Evolutionary conservation across 2,888 invertebrate genomes (phyloP), one percentile per base, ranked within the genome.

Genomic region (Brachypalpus laphriformis): DNA sequence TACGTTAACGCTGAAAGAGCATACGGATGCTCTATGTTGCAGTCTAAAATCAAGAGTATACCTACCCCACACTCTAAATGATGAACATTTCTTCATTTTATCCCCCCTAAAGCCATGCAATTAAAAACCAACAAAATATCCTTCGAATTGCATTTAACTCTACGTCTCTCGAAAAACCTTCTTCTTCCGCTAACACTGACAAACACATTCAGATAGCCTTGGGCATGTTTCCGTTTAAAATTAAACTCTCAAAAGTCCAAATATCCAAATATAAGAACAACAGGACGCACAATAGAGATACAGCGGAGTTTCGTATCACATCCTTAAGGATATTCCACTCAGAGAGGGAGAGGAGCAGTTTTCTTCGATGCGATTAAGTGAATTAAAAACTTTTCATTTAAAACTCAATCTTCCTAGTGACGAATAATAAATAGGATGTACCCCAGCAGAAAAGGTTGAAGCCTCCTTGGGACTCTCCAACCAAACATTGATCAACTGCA

Each of bases 371-470:
- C 75, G 61, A 80, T 85, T 85, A 85, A 85, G 80, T 85, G 80
- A 85, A 85, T 85, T 85, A 85, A 80, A 83, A 85, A 80, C 20
- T 78, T 85, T 85, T 56, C 63, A 65, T 47, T 80, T 47, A 61
- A 61, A 68, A 74, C 49, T 80, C 70, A 66, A 63, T 70, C 22
- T 25, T 65, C 56, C 40, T 65, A 37, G 45, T 34, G 51, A 77
- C 22, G 37, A 70, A 80, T 70, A 68, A 75, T 45, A 70, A 80
- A 31, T n/a, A 42, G 16, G 28, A 66, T 66, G 42, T 65, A 22
- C 42, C 18, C 6, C 18, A 59, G 22, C n/a, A 57, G 8, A 20
- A 71, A 28, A 11, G 40, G 34, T n/a, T n/a, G 8, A 31, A 22
- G 31, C 14, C 28, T n/a, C 14, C n/a, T n/a, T 6, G 6, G 9